A percentile compares a stretch with the other conserved stretches of the same genome.
Conservation (phyloP, 2,888 invertebrate species). For the Blastobasis lacticolella region DNA sequence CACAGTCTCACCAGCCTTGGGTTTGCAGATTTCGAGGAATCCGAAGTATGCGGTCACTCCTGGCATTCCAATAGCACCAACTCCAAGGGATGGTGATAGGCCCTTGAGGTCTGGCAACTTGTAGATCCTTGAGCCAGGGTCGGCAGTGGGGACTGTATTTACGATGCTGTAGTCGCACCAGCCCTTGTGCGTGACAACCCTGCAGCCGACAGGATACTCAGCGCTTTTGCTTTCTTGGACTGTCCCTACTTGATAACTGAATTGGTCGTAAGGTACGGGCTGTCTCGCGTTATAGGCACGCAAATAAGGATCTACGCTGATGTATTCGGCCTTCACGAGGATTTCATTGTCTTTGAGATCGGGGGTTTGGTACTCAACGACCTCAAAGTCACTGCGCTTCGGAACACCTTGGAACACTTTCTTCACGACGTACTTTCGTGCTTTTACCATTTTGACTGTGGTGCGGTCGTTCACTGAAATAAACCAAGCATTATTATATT, state of each 20-base stretch:
- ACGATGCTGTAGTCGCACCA: constrained; percentile 75
- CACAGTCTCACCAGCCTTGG: constrained; percentile 77
- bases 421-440: constrained; percentile 71
- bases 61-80: constrained; percentile 79
- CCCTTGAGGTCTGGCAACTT: constrained; percentile 69
- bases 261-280: constrained; percentile 24
- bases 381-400: constrained; percentile 69
- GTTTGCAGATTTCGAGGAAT: constrained; percentile 73
- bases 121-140: constrained; percentile 19
- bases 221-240: constrained; percentile 76
- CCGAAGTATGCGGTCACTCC: constrained; percentile 81
- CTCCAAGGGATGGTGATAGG: constrained; percentile 62
- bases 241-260: constrained; percentile 29
- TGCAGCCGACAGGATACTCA: constrained; percentile 74
- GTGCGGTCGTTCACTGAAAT: neutral
- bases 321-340: constrained; percentile 34
- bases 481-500: neutral
- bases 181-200: constrained; percentile 76
- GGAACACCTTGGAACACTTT: constrained; percentile 75
- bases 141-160: constrained; percentile 26
- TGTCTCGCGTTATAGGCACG: constrained; percentile 23
- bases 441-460: constrained; percentile 31
- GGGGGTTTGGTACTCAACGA: constrained; percentile 76
- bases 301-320: constrained; percentile 41
- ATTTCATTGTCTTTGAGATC: constrained; percentile 71